Evolutionary conservation across 2,888 invertebrate genomes (phyloP).

Genomic region (Polyommatus iphigenia): DNA sequence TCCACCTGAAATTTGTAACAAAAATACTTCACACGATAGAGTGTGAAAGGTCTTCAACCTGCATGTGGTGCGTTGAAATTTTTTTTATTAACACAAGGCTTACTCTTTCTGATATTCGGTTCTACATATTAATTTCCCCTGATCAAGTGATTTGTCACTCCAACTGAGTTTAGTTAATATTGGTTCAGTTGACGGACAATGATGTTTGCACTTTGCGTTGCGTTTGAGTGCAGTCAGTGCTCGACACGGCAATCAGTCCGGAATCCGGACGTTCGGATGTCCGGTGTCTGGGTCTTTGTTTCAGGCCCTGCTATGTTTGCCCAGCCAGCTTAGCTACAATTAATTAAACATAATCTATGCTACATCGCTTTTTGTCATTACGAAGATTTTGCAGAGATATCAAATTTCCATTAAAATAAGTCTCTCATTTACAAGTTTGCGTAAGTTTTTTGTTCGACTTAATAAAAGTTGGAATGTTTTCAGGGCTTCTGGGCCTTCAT

Average conservation of each 20-base stretch:
- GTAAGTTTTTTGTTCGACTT: background rate
- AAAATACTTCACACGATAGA: background rate
- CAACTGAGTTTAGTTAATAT: background rate
- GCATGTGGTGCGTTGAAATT: background rate
- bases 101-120: background rate
- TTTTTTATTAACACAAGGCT: background rate
- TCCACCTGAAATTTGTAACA: background rate
- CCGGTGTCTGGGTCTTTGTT: conserved; percentile 1
- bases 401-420: background rate
- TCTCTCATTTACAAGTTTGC: conserved; percentile 1
- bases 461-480: conserved; percentile 13
- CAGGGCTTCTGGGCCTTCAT: background rate
- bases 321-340: background rate
- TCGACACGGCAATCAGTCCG: background rate
- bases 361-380: background rate
- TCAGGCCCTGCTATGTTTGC: background rate
- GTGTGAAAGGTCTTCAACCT: background rate
- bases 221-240: background rate
- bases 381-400: background rate
- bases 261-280: background rate
- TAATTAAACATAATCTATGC: background rate
- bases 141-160: background rate
- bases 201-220: background rate
- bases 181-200: background rate
- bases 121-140: background rate